These are phyloP conservation scores for Diplodus puntazzo DNA, from an alignment of 2,797 vertebrate species.

Conservation along the genomic window DNA sequence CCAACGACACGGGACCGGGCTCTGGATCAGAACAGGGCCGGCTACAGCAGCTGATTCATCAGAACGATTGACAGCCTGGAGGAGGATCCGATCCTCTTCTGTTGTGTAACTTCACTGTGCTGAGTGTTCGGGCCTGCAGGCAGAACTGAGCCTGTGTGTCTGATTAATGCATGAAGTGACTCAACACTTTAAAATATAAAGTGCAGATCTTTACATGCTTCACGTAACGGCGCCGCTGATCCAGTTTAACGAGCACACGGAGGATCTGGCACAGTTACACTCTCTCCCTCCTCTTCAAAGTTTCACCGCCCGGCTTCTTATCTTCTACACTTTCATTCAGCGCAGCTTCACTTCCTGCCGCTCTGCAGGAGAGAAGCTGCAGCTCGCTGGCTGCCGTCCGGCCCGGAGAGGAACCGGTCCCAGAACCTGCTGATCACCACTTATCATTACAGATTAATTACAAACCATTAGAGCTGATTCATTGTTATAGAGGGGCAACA, in stretches of 20 bases:
- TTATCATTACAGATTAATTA: constrained; percentile 16
- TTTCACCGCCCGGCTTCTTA: constrained; percentile 41
- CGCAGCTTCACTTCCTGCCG: constrained; percentile 31
- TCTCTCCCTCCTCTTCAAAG: constrained; percentile 48
- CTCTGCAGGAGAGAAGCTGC: constrained; percentile 27
- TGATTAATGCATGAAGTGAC: no score
- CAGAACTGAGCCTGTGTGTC: no score
- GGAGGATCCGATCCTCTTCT: no score
- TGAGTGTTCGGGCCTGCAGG: no score
- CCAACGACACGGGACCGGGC: no score
- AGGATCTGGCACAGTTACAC: constrained; percentile 42
- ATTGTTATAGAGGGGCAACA: background rate
- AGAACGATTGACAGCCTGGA: no score
- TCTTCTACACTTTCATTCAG: constrained; percentile 45
- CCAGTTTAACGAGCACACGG: constrained; percentile 1
- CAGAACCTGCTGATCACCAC: constrained; percentile 25
- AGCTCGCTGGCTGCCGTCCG: background rate
- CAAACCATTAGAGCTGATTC: constrained; percentile 31
- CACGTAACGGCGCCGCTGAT: background rate
- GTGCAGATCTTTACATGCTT: no score
- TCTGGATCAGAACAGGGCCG: no score
- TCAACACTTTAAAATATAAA: no score
- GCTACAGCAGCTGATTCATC: no score
- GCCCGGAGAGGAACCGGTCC: constrained; percentile 21
- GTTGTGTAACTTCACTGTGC: no score